Base-by-base conservation (phyloP, 2,797 vertebrate genomes). In the Crypturellus tataupa region DNA sequence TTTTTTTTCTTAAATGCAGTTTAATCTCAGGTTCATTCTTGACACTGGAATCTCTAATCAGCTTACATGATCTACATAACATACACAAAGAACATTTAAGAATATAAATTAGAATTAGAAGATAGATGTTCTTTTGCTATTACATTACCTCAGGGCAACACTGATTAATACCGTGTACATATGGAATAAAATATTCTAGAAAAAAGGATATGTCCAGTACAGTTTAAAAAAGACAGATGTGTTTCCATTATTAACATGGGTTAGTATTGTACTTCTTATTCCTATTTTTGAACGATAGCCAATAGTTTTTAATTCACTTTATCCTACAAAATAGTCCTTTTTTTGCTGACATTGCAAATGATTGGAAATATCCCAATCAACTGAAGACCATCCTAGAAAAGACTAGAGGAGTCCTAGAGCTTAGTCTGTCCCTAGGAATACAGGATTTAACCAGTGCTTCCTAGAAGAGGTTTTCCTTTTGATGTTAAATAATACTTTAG, bases 401-500 rank as follows among this genome's bases (percentile, higher is more conserved):
- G 29, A 56, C 16, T n/a, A n/a, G 31, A 55, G 29, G 9, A 56
- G 18, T 56, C 55, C 55, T 19, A 31, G 31, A 20, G 55, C 31
- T 56, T 31, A 31, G 21, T n/a, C 29, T 17, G 29, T 7, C 17
- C 29, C 29, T n/a, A 56, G 19, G 29, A 31, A 55, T 5, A 55
- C 21, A 10, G 53, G 27, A 19, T 17, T 56, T 29, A 31, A 19
- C 17, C 29, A 56, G 53, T 19, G 29, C 29, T 56, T 56, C 53
- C 24, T 31, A 55, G 6, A 31, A 9, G 69, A 72, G 87, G 76
- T 69, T 95, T 94, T 82, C 35, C 49, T 77, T 76, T 89, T 64
- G 84, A 58, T 78, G 47, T 89, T 82, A 90, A 94, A 89, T 76
- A 55, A 80, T 92, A 90, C 77, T 92, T 90, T 92, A 81, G 87